These are phyloP conservation scores for Gadopsis marmoratus DNA, from an alignment of 2,797 vertebrate genomes.

Conservation along the genomic window DNA sequence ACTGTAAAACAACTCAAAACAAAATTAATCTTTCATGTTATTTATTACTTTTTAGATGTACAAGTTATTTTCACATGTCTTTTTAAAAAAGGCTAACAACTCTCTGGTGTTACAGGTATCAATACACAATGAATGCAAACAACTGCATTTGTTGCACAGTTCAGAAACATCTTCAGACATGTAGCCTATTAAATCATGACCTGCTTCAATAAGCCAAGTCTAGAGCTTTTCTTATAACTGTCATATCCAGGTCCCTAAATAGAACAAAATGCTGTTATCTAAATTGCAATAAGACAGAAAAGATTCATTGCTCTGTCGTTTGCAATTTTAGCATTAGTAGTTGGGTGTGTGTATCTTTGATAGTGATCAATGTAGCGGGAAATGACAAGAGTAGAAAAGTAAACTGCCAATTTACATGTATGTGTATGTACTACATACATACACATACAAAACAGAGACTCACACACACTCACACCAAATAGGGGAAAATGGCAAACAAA, in stretches of 20 bases:
- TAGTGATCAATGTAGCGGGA: slow-evolving; percentile 45
- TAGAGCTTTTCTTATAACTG: slow-evolving; percentile 44
- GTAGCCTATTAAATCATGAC: slow-evolving; percentile 52
- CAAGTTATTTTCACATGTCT: slow-evolving; percentile 73
- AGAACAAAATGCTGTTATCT: slow-evolving; percentile 37
- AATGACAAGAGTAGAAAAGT: slow-evolving; percentile 58
- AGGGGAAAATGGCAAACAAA: slow-evolving; percentile 47
- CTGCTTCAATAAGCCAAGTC: slow-evolving; percentile 44
- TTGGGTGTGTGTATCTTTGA: slow-evolving; percentile 40
- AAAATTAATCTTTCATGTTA: slow-evolving; percentile 73
- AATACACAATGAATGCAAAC: slow-evolving; percentile 69
- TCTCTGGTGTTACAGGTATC: slow-evolving; percentile 72
- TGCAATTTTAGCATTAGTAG: slow-evolving; percentile 42
- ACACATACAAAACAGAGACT: slow-evolving; percentile 42
- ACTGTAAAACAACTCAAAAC: slow-evolving; percentile 38
- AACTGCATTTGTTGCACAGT: slow-evolving; percentile 65
- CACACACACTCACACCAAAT: slow-evolving; percentile 46
- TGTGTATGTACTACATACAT: slow-evolving; percentile 30
- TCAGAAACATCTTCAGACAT: slow-evolving; percentile 58
- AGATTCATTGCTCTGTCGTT: slow-evolving; percentile 23
- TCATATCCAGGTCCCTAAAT: slow-evolving; percentile 38
- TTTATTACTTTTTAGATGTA: slow-evolving; percentile 79
- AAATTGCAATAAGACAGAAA: slow-evolving; percentile 40
- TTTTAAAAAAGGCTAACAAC: slow-evolving; percentile 82
- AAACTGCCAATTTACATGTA: slow-evolving; percentile 36